phyloP scores from a whole-genome alignment of 2,797 vertebrate species.

The Tadarida brasiliensis region DNA sequence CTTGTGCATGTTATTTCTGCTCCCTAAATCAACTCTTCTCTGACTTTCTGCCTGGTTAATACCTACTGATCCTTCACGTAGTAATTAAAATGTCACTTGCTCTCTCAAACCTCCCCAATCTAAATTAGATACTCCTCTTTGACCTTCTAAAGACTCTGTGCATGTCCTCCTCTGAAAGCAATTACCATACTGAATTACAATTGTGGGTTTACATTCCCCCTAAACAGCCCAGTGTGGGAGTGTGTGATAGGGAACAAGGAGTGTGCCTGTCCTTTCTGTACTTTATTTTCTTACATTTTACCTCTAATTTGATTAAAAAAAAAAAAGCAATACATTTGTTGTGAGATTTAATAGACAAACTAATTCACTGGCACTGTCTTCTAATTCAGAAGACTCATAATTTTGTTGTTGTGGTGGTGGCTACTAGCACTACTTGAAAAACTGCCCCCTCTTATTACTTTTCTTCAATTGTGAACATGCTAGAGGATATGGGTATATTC shows the following conservation, averaged over 20 bases:
- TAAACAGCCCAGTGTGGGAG: not conserved
- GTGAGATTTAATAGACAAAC: not conserved
- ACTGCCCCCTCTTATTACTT: not conserved
- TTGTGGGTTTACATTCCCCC: constrained; percentile 65
- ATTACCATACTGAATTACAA: constrained; percentile 69
- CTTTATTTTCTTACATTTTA: constrained; percentile 15
- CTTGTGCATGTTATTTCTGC: not conserved
- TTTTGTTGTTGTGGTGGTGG: not conserved
- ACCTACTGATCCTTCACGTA: constrained; percentile 69
- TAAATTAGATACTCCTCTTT: constrained; percentile 78
- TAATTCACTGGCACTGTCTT: not conserved
- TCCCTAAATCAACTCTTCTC: not conserved
- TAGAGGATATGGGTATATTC: not conserved
- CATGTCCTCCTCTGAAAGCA: constrained; percentile 64
- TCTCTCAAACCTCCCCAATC: constrained; percentile 66
- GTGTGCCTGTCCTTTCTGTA: not conserved
- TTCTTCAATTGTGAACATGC: not conserved
- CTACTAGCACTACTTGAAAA: not conserved
- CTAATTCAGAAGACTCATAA: not conserved
- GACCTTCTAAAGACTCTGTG: constrained; percentile 75
- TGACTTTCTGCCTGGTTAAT: constrained; percentile 64
- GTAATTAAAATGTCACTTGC: constrained; percentile 79
- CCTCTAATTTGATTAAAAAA: not conserved
- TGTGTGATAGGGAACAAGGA: not conserved
- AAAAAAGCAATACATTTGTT: not conserved